These are phyloP conservation scores for Elegia similella DNA, from an alignment of 2,888 invertebrate species.

Conservation along the genomic window DNA sequence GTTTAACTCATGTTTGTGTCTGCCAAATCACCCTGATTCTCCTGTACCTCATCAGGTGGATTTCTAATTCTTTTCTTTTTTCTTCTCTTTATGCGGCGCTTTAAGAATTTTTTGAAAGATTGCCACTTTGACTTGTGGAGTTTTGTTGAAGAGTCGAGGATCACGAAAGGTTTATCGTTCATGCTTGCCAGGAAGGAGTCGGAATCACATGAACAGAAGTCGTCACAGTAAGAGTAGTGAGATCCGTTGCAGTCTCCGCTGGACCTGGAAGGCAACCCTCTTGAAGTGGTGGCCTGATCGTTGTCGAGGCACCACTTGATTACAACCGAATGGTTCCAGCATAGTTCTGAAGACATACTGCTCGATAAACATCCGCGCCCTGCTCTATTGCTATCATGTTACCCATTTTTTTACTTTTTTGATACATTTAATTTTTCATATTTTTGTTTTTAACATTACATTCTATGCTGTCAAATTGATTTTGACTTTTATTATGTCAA, in stretches of 20 bases:
- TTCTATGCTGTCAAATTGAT: not conserved
- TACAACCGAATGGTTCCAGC: conserved; percentile 19
- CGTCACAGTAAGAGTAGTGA: conserved; percentile 38
- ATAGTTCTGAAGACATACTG: conserved; percentile 30
- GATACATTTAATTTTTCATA: not conserved
- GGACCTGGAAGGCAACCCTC: conserved; percentile 44
- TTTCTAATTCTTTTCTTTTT: conserved; percentile 19
- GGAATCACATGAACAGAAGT: conserved; percentile 46
- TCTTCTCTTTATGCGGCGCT: conserved; percentile 36
- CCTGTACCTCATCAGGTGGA: not conserved
- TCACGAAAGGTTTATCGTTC: conserved; percentile 47
- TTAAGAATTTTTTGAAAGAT: conserved; percentile 44
- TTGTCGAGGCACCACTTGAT: conserved; percentile 40
- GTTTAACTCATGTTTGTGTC: conserved; percentile 16
- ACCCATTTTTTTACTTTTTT: not conserved
- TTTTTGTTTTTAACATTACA: not conserved
- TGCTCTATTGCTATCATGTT: not conserved
- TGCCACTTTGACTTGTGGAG: conserved; percentile 54
- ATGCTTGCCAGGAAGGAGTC: conserved; percentile 21
- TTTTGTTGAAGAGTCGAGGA: conserved; percentile 49
- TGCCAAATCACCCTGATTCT: conserved; percentile 18
- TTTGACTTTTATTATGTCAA: not conserved
- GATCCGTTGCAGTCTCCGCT: conserved; percentile 51
- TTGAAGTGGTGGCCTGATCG: conserved; percentile 58
- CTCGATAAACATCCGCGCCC: not conserved